Evolutionary conservation across 2,113 vertebrate species (phyloP).

Genomic region (Peromyscus maniculatus): DNA sequence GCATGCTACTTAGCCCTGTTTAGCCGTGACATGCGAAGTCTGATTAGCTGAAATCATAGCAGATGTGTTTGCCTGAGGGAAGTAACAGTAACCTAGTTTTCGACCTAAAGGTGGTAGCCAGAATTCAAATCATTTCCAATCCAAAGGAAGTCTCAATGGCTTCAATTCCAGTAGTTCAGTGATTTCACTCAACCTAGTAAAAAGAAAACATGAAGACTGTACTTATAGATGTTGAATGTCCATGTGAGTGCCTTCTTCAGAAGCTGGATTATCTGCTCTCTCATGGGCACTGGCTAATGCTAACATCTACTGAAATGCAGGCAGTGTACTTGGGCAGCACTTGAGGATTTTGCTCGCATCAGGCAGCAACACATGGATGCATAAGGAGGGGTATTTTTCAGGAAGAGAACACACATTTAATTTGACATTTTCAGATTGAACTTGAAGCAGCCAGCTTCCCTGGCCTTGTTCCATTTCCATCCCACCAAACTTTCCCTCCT

Average conservation of each 20-base stretch:
- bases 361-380: conserved; percentile 64
- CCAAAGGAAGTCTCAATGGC: conserved; percentile 74
- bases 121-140: conserved; percentile 70
- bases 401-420: conserved; percentile 79
- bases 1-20: conserved; percentile 45
- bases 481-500: conserved; percentile 79
- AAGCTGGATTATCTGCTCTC: not conserved
- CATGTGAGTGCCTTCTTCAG: not conserved
- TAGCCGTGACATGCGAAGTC: conserved; percentile 25
- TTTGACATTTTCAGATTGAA: conserved; percentile 83
- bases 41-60: conserved; percentile 70
- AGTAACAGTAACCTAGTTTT: conserved; percentile 72
- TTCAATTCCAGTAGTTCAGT: conserved; percentile 69
- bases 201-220: conserved; percentile 47
- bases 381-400: conserved; percentile 77
- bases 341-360: conserved; percentile 68
- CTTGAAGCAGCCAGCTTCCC: conserved; percentile 76
- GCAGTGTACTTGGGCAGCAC: not conserved
- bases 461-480: conserved; percentile 78
- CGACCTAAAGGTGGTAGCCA: conserved; percentile 64
- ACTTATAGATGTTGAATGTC: conserved; percentile 26
- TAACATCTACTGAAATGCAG: not conserved
- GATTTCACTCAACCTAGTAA: conserved; percentile 70
- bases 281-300: not conserved
- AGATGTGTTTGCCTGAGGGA: conserved; percentile 74